Base-by-base conservation (phyloP, 1,140 invertebrate species). In the Grapholita molesta region DNA sequence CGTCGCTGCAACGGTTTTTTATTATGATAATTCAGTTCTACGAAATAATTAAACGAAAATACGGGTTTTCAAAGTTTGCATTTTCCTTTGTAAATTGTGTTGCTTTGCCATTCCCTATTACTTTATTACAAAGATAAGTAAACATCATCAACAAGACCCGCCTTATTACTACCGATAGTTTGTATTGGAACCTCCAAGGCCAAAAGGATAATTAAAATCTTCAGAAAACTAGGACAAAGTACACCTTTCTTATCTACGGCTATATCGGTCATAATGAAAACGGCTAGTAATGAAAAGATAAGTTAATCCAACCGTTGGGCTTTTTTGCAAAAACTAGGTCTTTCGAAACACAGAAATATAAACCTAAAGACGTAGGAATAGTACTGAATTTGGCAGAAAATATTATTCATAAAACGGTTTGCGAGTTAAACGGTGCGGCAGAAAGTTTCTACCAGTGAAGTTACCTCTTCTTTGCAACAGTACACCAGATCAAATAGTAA, bases 221-320 rank as follows among this genome's bases (percentile, higher is more conserved):
- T 48, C 42, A 48, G 42, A 48, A 38, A 48, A 48, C 18, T 48
- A 18, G 42, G 42, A 48, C 18, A 48, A 48, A 48, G 42, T 48
- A 48, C 18, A 48, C 42, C 18, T 48, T 48, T 48, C 15, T 48
- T 48, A 48, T n/a, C 18, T 48, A 55, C 8, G 21, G 24, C 53
- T 28, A 55, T 55, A 28, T 25, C 53, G 25, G 12, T n/a, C 12
- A 55, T 28, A 55, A 55, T 24, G 21, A 24, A 55, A 53, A 53
- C 48, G 53, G 25, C 53, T 18, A 25, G 53, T 55, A 55, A 55
- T 55, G 53, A 55, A 55, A 55, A 24, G 53, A 55, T 25, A 55
- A 55, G 53, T 55, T 25, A 55, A 55, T 24, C 53, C 23, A 55
- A 55, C 53, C 53, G 53, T 25, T 55, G 24, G 53, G 24, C 53